Evolutionary conservation across 2,888 invertebrate species (phyloP).

Genomic region (Cantharis nigra): DNA sequence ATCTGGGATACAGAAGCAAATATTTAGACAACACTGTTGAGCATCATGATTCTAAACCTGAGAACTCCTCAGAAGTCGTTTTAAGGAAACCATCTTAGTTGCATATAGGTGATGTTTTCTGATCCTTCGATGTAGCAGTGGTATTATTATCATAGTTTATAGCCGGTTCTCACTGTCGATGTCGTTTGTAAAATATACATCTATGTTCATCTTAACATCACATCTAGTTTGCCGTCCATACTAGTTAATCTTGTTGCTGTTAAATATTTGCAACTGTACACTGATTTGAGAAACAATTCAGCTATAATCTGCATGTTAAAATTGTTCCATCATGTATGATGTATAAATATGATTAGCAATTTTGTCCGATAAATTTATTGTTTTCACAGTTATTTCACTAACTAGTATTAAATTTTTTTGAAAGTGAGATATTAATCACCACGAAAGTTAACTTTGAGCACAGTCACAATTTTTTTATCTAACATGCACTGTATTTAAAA

Average conservation of each 20-base stretch:
- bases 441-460: conserved; percentile 9
- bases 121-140: not conserved
- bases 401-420: not conserved
- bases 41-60: not conserved
- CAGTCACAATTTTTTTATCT: conserved; percentile 4
- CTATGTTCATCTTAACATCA: not conserved
- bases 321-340: not conserved
- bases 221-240: too few relatives aligned
- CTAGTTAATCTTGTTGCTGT: not conserved
- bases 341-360: not conserved
- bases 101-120: not conserved
- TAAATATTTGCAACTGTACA: not conserved
- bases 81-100: not conserved
- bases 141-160: not conserved
- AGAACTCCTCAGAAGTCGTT: not conserved
- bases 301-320: not conserved
- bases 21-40: not conserved
- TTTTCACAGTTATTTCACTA: not conserved
- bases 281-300: not conserved
- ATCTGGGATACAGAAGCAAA: not conserved
- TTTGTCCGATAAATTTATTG: not conserved
- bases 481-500: not conserved
- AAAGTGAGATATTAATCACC: not conserved
- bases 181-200: too few relatives aligned
- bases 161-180: not conserved